phyloP scores from a whole-genome alignment of 1,140 invertebrate species.

The Drosophila mauritiana region DNA sequence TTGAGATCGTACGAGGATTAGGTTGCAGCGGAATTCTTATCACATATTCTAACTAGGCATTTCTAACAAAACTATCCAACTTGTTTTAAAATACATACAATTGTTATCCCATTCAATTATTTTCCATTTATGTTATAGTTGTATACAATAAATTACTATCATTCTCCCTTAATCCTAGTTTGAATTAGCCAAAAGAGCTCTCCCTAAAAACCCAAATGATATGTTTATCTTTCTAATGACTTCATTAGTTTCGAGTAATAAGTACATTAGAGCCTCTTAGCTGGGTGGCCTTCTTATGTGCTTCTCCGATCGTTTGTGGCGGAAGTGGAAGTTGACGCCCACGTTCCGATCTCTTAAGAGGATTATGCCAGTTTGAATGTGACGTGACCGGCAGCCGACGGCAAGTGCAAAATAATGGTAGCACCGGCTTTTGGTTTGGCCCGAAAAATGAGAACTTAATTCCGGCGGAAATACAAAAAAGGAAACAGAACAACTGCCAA shows the following conservation, averaged over 20 bases:
- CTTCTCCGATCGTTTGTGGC: slow-evolving; percentile 15
- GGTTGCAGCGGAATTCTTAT: neutral
- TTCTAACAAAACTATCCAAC: too few relatives aligned
- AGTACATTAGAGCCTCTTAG: slow-evolving; percentile 58
- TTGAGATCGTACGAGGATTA: slow-evolving; percentile 1
- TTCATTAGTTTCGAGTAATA: slow-evolving; percentile 63
- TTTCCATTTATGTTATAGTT: too few relatives aligned
- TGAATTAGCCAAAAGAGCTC: slow-evolving; percentile 1
- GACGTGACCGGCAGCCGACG: slow-evolving; percentile 61
- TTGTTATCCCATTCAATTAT: too few relatives aligned
- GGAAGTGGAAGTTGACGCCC: slow-evolving; percentile 73
- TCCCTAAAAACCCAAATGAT: neutral
- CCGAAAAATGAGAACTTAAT: slow-evolving; percentile 65
- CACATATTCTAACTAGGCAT: too few relatives aligned
- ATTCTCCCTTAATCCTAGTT: neutral
- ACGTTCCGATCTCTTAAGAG: slow-evolving; percentile 60
- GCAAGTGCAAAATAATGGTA: slow-evolving; percentile 63
- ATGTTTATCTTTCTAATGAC: slow-evolving; percentile 39
- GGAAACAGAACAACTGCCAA: slow-evolving; percentile 8
- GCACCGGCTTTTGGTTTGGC: slow-evolving; percentile 14
- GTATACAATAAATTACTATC: too few relatives aligned
- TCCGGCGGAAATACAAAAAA: slow-evolving; percentile 72
- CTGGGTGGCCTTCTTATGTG: slow-evolving; percentile 56
- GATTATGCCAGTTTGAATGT: slow-evolving; percentile 69
- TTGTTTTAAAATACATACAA: too few relatives aligned